These are phyloP conservation scores for Dicyrtoma fusca DNA, from an alignment of 2,888 invertebrate species.

Conservation along the genomic window DNA sequence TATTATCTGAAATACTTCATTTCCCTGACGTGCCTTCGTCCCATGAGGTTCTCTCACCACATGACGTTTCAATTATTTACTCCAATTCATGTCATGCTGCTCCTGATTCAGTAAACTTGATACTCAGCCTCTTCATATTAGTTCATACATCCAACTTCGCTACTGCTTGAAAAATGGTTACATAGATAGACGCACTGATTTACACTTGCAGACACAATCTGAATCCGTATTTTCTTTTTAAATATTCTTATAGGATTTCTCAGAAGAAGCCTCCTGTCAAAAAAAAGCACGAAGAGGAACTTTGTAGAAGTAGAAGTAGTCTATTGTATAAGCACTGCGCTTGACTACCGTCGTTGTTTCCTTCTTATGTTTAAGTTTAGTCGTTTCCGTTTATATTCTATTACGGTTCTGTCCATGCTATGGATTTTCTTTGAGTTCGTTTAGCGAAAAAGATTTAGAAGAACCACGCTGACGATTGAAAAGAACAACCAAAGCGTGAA, in stretches of 20 bases:
- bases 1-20: no score
- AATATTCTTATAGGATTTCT: not conserved
- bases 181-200: conserved; percentile 28
- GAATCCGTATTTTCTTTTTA: conserved; percentile 9
- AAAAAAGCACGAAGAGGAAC: not conserved
- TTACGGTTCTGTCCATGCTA: not conserved
- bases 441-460: conserved; percentile 1
- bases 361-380: no score
- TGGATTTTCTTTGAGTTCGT: no score
- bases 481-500: conserved; percentile 40
- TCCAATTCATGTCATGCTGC: conserved; percentile 10
- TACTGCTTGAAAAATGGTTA: conserved; percentile 10
- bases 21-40: no score
- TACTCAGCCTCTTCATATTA: not conserved
- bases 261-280: not conserved
- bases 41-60: conserved; percentile 36
- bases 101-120: not conserved
- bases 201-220: conserved; percentile 10
- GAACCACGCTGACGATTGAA: conserved; percentile 37
- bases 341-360: no score
- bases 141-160: not conserved
- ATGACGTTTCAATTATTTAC: conserved; percentile 43
- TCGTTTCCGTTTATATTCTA: no score
- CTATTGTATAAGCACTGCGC: no score
- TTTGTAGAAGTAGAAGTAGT: no score